Conservation (phyloP, 2,888 invertebrate species). For the Panorpa germanica region DNA sequence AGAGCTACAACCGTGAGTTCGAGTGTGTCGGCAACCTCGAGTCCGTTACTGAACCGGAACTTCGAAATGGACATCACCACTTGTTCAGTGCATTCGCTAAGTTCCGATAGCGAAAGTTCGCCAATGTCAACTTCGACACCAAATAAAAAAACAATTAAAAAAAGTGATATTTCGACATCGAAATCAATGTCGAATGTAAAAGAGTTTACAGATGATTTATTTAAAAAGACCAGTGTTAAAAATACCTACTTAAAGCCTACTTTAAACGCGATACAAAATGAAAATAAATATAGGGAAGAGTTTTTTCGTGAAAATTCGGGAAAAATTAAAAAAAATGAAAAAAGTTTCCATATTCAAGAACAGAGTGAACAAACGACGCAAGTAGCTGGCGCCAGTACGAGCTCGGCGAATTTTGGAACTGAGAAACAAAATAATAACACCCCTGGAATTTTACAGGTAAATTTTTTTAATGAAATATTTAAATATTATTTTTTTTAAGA, state of each 20-base stretch:
- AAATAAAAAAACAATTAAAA: constrained; percentile 11
- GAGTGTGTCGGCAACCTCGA: constrained; percentile 46
- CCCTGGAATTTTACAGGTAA: constrained; percentile 46
- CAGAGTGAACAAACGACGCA: too few species aligned
- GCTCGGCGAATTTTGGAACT: too few species aligned
- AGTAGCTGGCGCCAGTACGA: too few species aligned
- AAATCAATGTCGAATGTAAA: constrained; percentile 43
- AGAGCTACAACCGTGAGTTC: constrained; percentile 36
- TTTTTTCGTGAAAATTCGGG: constrained; percentile 12
- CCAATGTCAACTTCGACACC: constrained; percentile 6
- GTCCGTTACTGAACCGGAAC: constrained; percentile 43
- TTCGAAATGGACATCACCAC: constrained; percentile 40
- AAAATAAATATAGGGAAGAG: constrained; percentile 22
- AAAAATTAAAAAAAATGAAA: background rate
- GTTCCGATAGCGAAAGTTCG: constrained; percentile 38
- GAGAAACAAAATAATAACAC: constrained; percentile 22
- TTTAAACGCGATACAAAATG: constrained; percentile 26
- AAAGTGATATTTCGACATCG: constrained; percentile 30
- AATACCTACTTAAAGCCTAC: constrained; percentile 29
- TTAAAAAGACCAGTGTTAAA: constrained; percentile 12
- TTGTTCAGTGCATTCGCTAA: constrained; percentile 46
- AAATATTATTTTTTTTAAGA: constrained; percentile 7
- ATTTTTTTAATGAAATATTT: constrained; percentile 5
- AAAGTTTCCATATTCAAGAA: background rate
- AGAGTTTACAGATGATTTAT: constrained; percentile 23